phyloP scores from a whole-genome alignment of 2,797 vertebrate genomes.

The Xerus rutilus region DNA sequence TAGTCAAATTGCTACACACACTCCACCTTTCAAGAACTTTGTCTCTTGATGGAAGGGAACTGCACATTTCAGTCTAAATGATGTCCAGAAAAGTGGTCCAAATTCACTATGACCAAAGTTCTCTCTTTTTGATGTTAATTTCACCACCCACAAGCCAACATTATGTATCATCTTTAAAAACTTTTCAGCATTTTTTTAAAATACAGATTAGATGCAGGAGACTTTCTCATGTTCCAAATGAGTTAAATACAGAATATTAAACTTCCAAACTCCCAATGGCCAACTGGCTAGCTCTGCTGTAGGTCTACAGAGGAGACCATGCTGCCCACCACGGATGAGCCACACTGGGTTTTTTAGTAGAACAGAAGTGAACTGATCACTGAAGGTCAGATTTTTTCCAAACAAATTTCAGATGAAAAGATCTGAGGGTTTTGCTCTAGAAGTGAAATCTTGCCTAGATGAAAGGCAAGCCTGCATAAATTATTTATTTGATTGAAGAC shows the following conservation, averaged over 20 bases:
- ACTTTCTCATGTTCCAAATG: not conserved
- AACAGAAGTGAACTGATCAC: constrained; percentile 28
- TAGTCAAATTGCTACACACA: not conserved
- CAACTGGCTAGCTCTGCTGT: not conserved
- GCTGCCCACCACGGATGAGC: not conserved
- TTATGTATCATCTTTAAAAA: constrained; percentile 3
- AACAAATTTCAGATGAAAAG: constrained; percentile 53
- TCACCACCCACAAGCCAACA: not conserved
- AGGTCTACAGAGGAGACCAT: not conserved
- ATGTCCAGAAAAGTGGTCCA: not conserved
- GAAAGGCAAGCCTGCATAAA: constrained; percentile 71
- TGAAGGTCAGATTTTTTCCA: constrained; percentile 60
- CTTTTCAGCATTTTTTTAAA: constrained; percentile 14
- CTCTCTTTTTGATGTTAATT: not conserved
- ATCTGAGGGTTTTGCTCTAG: constrained; percentile 23
- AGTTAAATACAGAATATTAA: constrained; percentile 32
- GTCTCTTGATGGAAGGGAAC: not conserved
- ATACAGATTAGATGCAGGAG: not conserved
- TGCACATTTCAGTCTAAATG: not conserved
- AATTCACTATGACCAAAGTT: not conserved
- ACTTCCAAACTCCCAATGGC: constrained; percentile 7
- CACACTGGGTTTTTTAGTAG: not conserved
- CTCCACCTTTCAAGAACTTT: not conserved
- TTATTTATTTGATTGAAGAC: constrained; percentile 76
- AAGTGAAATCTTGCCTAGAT: constrained; percentile 34